These are phyloP conservation scores for Hozukius guyotensis DNA, from an alignment of 2,797 vertebrate species.

Conservation along the genomic window DNA sequence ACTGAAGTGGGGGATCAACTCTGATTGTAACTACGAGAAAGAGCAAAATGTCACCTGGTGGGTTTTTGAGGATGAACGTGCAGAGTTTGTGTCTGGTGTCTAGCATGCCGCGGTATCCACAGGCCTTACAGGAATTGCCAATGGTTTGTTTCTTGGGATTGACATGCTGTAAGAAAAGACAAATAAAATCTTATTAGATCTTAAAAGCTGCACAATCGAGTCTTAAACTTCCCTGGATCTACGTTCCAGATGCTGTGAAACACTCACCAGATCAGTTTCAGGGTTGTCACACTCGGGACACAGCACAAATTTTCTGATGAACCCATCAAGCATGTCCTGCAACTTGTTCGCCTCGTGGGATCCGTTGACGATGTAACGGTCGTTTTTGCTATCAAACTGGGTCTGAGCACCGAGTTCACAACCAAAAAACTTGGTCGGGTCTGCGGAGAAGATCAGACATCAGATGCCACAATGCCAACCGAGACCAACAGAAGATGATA, in stretches of 20 bases:
- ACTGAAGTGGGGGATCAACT: neutral
- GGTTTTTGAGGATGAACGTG: conserved; percentile 99
- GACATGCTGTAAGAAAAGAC: conserved; percentile 87
- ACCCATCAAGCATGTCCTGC: conserved; percentile 99
- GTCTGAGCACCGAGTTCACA: conserved; percentile 99
- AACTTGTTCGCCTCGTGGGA: conserved; percentile 99
- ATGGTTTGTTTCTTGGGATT: conserved; percentile 99
- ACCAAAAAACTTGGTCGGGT: conserved; percentile 99
- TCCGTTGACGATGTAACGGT: conserved; percentile 99
- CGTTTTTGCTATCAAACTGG: conserved; percentile 99
- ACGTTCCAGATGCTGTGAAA: accelerated
- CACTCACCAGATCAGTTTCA: conserved; percentile 97
- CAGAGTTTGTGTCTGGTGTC: conserved; percentile 99
- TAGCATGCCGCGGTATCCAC: conserved; percentile 98
- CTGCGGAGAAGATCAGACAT: conserved; percentile 67
- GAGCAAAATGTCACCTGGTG: conserved; percentile 89
- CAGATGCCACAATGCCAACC: neutral
- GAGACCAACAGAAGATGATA: neutral
- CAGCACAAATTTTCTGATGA: conserved; percentile 99
- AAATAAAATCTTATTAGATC: neutral
- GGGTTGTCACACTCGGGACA: conserved; percentile 99
- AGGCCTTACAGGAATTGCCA: conserved; percentile 98
- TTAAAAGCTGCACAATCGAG: neutral
- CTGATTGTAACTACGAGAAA: neutral
- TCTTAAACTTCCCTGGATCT: neutral